phyloP scores from a whole-genome alignment of 2,797 vertebrate species.

The Aplochiton taeniatus region DNA sequence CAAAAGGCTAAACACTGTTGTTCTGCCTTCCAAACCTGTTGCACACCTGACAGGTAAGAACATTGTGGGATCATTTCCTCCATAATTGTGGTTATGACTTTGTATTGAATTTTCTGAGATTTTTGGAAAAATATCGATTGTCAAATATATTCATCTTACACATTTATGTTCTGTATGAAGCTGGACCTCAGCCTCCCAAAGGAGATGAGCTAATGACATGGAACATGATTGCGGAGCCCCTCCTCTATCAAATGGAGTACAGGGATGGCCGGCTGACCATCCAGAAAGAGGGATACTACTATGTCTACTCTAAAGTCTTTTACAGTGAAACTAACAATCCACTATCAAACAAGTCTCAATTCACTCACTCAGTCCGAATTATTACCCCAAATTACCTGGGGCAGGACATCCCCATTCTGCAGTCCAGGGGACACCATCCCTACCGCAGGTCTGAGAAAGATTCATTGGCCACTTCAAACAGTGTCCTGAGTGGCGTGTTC shows the following conservation, averaged over 20 bases:
- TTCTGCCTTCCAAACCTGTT: slow-evolving; percentile 65
- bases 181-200: slow-evolving; percentile 20
- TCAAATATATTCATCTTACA: no score
- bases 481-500: slow-evolving; percentile 73
- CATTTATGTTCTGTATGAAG: slow-evolving; percentile 22
- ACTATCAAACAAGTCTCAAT: no score
- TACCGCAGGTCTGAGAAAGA: rapidly evolving
- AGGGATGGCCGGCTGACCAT: slow-evolving; percentile 48
- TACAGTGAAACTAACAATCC: slow-evolving; percentile 38
- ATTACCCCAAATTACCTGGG: slow-evolving; percentile 10
- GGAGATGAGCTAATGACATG: slow-evolving; percentile 49
- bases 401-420: slow-evolving; percentile 46
- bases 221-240: slow-evolving; percentile 23
- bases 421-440: slow-evolving; percentile 32
- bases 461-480: slow-evolving; percentile 41
- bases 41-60: slow-evolving; percentile 73
- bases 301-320: slow-evolving; percentile 72
- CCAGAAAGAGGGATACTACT: slow-evolving; percentile 69
- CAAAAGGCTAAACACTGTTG: rapidly evolving
- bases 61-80: no score
- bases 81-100: no score
- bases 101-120: no score
- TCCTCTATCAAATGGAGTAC: slow-evolving; percentile 60
- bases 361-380: slow-evolving; percentile 54
- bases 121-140: background rate